Conservation (phyloP, 2,113 vertebrate genomes). For the Pithys albifrons region DNA sequence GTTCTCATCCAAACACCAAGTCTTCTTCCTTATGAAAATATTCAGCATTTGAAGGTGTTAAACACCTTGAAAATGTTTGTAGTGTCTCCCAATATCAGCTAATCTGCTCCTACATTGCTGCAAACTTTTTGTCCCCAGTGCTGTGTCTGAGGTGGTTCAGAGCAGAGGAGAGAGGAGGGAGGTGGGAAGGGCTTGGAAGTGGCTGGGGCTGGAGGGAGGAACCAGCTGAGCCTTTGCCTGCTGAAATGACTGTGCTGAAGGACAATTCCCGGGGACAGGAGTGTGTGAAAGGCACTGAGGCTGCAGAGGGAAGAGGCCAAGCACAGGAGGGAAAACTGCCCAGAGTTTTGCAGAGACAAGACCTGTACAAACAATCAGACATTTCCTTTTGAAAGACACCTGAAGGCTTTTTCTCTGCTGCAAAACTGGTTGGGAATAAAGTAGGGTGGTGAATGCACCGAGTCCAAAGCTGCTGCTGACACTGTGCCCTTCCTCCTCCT, state of each 20-base stretch:
- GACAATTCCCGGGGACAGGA: not conserved
- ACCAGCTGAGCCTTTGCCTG: not conserved
- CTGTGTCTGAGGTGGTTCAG: not conserved
- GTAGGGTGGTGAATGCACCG: not conserved
- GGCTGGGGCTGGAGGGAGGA: not conserved
- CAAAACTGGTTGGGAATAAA: not conserved
- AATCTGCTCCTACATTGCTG: not conserved
- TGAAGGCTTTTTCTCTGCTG: not conserved
- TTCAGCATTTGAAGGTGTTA: not conserved
- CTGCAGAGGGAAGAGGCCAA: not conserved
- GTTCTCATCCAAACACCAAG: not conserved
- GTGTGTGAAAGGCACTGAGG: not conserved
- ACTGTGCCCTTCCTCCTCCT: not conserved
- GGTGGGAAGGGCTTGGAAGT: not conserved
- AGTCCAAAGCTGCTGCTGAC: not conserved
- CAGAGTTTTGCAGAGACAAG: not conserved
- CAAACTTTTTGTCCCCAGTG: not conserved
- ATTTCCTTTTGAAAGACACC: not conserved
- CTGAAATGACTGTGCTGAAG: not conserved
- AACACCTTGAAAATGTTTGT: not conserved
- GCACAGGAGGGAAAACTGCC: not conserved
- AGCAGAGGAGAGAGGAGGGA: not conserved
- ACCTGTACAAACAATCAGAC: not conserved
- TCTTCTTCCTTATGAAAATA: not conserved
- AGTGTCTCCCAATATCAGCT: not conserved